These are phyloP conservation scores for Metaphire vulgaris DNA, from an alignment of 1,140 invertebrate species.

Conservation along the genomic window DNA sequence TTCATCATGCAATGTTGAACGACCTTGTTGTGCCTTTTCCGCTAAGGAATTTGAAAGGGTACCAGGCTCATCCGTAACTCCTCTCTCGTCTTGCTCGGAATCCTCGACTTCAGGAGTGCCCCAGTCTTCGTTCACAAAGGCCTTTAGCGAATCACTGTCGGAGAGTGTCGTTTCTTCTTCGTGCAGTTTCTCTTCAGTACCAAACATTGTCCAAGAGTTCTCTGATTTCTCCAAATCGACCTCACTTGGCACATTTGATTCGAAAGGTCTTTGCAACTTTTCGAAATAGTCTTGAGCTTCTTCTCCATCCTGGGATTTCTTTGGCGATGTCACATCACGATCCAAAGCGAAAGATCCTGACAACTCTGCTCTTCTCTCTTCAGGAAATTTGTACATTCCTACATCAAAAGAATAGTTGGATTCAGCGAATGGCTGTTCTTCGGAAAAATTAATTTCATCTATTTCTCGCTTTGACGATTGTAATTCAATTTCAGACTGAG, in stretches of 20 bases:
- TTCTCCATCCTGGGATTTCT: not conserved
- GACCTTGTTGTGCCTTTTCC: too few species aligned
- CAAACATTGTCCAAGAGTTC: too few species aligned
- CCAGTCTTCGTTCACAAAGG: too few species aligned
- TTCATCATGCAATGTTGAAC: too few species aligned
- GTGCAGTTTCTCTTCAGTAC: too few species aligned
- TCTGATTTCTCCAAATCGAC: too few species aligned
- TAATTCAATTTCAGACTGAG: not conserved
- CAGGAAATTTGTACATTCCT: not conserved
- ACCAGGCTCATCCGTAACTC: too few species aligned
- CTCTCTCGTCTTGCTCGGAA: too few species aligned
- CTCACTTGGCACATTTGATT: not conserved
- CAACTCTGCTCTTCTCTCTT: not conserved
- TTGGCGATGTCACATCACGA: not conserved
- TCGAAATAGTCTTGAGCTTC: not conserved
- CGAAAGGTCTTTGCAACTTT: not conserved
- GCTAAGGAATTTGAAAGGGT: too few species aligned
- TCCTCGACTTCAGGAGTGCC: too few species aligned
- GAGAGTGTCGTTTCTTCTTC: too few species aligned
- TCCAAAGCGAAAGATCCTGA: not conserved
- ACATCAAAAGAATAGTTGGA: not conserved
- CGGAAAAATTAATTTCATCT: not conserved
- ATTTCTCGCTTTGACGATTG: not conserved
- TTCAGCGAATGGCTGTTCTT: not conserved
- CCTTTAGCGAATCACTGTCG: too few species aligned